Evolutionary conservation across 2,888 invertebrate species (phyloP).

Genomic region (Scaptomyza reducta): DNA sequence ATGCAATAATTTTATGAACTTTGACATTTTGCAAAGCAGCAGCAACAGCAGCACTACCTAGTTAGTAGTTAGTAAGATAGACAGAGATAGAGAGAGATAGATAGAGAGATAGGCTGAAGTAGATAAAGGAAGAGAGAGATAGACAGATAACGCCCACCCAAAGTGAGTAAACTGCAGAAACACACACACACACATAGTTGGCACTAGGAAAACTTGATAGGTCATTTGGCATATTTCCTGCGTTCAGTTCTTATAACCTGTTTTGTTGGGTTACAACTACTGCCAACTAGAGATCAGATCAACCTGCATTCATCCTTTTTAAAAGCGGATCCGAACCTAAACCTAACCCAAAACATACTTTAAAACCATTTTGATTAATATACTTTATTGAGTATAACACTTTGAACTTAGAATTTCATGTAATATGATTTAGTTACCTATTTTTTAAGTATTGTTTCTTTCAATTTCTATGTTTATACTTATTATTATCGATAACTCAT

Average conservation of each 20-base stretch:
- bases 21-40: slow-evolving; percentile 52
- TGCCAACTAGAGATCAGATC: too few species aligned
- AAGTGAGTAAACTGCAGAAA: slow-evolving; percentile 7
- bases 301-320: too few species aligned
- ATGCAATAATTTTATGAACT: slow-evolving; percentile 65
- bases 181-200: slow-evolving; percentile 27
- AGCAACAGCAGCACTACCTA: slow-evolving; percentile 9
- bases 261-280: not conserved
- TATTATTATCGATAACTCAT: too few species aligned
- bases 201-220: slow-evolving; percentile 40
- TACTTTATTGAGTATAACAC: too few species aligned
- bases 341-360: too few species aligned
- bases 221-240: slow-evolving; percentile 56
- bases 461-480: too few species aligned
- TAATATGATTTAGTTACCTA: too few species aligned
- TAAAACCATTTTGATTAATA: too few species aligned
- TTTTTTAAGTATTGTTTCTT: too few species aligned
- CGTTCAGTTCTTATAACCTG: slow-evolving; percentile 9
- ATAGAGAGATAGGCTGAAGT: not conserved
- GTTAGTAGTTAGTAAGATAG: slow-evolving; percentile 5
- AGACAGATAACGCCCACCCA: slow-evolving; percentile 22
- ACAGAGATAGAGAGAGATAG: not conserved
- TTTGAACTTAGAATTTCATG: too few species aligned
- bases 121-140: slow-evolving; percentile 2
- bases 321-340: too few species aligned